These are phyloP conservation scores for Sterna hirundo DNA, from an alignment of 2,113 vertebrate genomes.

Conservation along the genomic window DNA sequence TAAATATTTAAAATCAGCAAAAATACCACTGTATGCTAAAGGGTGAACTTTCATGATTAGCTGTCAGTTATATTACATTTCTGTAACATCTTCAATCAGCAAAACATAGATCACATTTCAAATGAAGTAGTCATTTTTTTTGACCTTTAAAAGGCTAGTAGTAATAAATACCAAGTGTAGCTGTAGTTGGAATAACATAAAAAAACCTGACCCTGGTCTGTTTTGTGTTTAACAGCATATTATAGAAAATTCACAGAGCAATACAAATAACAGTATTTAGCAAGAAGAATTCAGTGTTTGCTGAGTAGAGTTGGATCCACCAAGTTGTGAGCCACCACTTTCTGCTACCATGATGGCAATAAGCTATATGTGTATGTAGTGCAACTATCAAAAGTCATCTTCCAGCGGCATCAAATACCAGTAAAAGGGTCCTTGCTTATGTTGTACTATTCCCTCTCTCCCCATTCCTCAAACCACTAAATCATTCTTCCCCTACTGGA, in stretches of 20 bases:
- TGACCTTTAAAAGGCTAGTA: not conserved
- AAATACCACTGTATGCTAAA: not conserved
- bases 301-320: not conserved
- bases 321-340: not conserved
- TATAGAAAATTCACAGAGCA: not conserved
- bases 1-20: not conserved
- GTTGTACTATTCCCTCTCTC: not conserved
- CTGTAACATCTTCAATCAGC: not conserved
- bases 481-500: not conserved
- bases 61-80: not conserved
- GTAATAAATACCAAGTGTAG: not conserved
- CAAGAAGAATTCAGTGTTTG: not conserved
- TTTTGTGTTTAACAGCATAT: not conserved
- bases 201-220: fast-evolving
- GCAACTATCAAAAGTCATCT: not conserved
- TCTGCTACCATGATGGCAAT: no score
- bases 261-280: not conserved
- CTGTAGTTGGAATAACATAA: not conserved
- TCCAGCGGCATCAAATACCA: not conserved
- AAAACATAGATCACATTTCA: not conserved
- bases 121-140: not conserved
- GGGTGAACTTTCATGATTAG: not conserved
- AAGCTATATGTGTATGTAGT: not conserved
- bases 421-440: not conserved
- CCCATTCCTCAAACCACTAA: not conserved